A percentile compares a stretch with the other conserved stretches of the same genome.
Evolutionary conservation across 2,797 vertebrate species (phyloP).

Genomic region (Astyanax mexicanus): DNA sequence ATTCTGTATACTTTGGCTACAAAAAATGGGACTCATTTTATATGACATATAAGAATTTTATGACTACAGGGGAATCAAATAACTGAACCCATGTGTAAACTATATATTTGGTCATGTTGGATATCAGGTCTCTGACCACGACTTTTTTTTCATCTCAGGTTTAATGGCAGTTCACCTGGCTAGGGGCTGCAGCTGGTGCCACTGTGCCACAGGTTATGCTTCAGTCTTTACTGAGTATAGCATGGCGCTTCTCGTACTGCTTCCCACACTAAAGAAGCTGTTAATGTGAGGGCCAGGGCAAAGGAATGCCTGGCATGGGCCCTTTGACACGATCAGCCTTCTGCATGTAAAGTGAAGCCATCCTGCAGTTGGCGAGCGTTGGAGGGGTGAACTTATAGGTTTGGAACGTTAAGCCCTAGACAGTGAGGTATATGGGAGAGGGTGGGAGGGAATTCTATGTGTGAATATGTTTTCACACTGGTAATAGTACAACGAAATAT

Average conservation of each 20-base stretch:
- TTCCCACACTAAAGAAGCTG: conserved; percentile 15
- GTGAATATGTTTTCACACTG: neutral
- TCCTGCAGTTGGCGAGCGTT: conserved; percentile 51
- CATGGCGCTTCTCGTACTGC: neutral
- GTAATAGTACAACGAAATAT: neutral
- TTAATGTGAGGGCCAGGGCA: conserved; percentile 20
- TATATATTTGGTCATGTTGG: neutral
- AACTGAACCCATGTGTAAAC: neutral
- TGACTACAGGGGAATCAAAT: neutral
- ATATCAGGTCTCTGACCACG: neutral
- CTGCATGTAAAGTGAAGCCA: conserved; percentile 59
- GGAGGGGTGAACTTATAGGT: conserved; percentile 47
- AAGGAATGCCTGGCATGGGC: conserved; percentile 53
- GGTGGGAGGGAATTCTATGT: neutral
- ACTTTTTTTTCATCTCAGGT: neutral
- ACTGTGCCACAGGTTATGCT: conserved; percentile 1
- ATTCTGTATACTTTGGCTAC: neutral
- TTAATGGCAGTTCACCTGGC: neutral
- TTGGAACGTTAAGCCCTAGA: conserved; percentile 35
- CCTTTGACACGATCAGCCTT: conserved; percentile 53
- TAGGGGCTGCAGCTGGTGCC: neutral
- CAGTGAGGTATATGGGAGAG: neutral
- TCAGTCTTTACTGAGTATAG: neutral
- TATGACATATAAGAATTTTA: neutral
- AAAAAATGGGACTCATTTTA: neutral